Evolutionary conservation across 2,797 vertebrate species (phyloP).

Genomic region (Psittacula derbiana): DNA sequence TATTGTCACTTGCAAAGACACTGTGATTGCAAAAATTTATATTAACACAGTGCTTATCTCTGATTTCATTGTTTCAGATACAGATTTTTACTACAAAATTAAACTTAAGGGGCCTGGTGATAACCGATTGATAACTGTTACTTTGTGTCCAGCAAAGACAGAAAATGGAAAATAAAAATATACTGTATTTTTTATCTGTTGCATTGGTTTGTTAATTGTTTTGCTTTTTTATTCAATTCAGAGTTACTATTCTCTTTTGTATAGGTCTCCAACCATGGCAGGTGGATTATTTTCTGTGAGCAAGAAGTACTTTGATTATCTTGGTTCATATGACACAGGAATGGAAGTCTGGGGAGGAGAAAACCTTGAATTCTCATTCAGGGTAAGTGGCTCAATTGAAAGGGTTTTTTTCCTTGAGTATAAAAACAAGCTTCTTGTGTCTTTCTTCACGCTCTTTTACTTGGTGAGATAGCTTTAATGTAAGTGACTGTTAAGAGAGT

Average conservation of each 20-base stretch:
- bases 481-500: neutral
- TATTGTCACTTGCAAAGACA: neutral
- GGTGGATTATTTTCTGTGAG: constrained; percentile 93
- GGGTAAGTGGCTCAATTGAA: constrained; percentile 79
- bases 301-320: constrained; percentile 93
- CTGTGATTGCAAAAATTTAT: neutral
- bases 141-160: neutral
- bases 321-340: constrained; percentile 97
- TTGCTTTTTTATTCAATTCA: neutral
- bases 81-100: neutral
- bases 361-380: constrained; percentile 98
- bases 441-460: neutral
- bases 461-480: neutral
- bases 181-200: neutral
- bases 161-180: neutral
- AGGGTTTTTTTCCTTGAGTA: neutral
- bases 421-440: neutral
- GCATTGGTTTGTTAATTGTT: neutral
- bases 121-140: neutral
- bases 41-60: neutral
- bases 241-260: neutral
- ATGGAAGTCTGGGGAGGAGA: constrained; percentile 99
- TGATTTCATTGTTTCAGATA: neutral
- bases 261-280: constrained; percentile 98
- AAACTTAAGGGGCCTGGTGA: neutral